Evolutionary conservation across 2,113 vertebrate genomes (phyloP).

Genomic region (Galeopterus variegatus): DNA sequence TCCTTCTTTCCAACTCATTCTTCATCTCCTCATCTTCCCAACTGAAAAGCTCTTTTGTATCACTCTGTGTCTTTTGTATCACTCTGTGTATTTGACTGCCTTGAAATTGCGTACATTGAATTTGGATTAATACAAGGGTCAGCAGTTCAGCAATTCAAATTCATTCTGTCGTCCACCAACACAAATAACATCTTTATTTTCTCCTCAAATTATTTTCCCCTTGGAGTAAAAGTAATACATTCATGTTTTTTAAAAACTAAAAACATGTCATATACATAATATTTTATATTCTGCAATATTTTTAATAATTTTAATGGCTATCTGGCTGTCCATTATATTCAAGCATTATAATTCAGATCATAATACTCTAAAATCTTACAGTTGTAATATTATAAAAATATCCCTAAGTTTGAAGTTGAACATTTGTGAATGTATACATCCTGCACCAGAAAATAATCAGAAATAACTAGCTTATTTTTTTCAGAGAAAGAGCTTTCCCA

Average conservation of each 20-base stretch:
- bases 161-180: neutral
- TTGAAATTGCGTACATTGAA: neutral
- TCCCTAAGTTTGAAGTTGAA: neutral
- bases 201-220: neutral
- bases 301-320: neutral
- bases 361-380: neutral
- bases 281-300: neutral
- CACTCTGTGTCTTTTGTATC: neutral
- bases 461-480: neutral
- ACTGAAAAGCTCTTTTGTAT: too few relatives aligned
- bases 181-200: neutral
- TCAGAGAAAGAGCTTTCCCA: neutral
- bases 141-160: neutral
- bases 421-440: neutral
- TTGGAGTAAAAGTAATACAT: neutral
- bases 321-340: neutral
- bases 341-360: neutral
- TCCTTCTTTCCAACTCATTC: neutral
- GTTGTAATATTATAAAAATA: conserved; percentile 6
- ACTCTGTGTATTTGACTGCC: neutral
- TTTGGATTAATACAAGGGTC: neutral
- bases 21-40: neutral
- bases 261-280: neutral
- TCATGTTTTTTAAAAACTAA: neutral
- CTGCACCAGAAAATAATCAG: neutral